These are phyloP conservation scores for Erebia palarica DNA, from an alignment of 2,888 invertebrate genomes.

Conservation along the genomic window DNA sequence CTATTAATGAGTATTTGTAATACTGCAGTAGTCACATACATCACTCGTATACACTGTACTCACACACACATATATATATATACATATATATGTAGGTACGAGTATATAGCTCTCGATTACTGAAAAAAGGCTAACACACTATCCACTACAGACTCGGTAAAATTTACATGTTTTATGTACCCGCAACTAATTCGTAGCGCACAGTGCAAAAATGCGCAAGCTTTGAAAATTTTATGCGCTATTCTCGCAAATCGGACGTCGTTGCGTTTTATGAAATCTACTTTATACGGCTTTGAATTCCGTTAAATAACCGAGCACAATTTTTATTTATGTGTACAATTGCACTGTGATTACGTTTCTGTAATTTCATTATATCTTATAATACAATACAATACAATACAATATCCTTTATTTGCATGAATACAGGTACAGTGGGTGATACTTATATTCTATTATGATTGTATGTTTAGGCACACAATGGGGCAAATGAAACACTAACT, in stretches of 20 bases:
- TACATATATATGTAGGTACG: neutral
- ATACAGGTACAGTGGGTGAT: no score
- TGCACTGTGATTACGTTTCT: constrained; percentile 28
- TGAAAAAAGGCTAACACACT: neutral
- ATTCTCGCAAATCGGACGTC: constrained; percentile 75
- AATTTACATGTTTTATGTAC: constrained; percentile 18
- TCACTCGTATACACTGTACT: no score
- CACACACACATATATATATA: no score
- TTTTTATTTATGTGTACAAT: constrained; percentile 11
- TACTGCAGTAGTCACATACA: no score
- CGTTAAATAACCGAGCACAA: constrained; percentile 7
- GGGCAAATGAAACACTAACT: no score
- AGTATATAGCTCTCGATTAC: neutral
- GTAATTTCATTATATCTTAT: constrained; percentile 15
- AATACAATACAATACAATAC: no score
- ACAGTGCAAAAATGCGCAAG: constrained; percentile 8
- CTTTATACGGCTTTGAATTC: constrained; percentile 48
- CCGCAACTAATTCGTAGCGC: constrained; percentile 15
- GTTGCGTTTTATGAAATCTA: constrained; percentile 66
- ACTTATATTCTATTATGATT: no score
- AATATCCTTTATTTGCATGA: no score
- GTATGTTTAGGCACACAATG: no score
- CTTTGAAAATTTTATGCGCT: constrained; percentile 76
- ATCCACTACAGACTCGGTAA: neutral
- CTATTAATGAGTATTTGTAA: neutral